These are phyloP conservation scores for Benthosema pterotum DNA, from an alignment of 2,797 vertebrate genomes.

Conservation along the genomic window DNA sequence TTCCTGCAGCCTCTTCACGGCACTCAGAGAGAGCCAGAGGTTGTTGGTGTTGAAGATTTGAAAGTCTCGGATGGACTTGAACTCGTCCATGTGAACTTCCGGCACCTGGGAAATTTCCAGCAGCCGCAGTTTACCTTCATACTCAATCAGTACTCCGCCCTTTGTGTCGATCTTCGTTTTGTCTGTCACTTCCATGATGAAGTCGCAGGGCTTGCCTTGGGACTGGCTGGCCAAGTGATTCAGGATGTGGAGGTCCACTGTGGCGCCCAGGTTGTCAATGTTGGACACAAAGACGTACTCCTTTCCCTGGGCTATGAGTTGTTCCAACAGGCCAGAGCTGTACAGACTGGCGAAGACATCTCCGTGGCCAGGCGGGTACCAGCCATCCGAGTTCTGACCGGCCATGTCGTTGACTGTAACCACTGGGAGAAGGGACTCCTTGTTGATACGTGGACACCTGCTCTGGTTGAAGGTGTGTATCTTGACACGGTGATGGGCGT, in stretches of 20 bases:
- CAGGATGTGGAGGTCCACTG: constrained; percentile 94
- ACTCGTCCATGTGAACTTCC: constrained; percentile 94
- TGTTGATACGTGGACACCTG: constrained; percentile 96
- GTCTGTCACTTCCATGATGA: constrained; percentile 98
- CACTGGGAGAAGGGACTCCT: constrained; percentile 93
- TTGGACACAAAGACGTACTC: constrained; percentile 98
- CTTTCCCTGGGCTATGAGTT: constrained; percentile 88
- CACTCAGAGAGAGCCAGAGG: constrained; percentile 93
- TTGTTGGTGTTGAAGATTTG: constrained; percentile 99
- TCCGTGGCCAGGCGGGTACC: constrained; percentile 96
- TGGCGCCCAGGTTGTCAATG: constrained; percentile 97
- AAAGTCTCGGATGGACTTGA: constrained; percentile 98
- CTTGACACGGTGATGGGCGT: constrained; percentile 80
- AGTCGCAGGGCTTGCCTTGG: constrained; percentile 91
- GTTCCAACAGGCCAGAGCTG: constrained; percentile 92
- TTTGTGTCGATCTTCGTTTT: constrained; percentile 96
- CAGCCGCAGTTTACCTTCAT: constrained; percentile 91
- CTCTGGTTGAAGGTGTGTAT: constrained; percentile 82
- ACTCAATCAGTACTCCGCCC: constrained; percentile 96
- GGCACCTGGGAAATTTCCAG: constrained; percentile 98
- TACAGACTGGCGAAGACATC: constrained; percentile 94
- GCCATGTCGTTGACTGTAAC: constrained; percentile 84
- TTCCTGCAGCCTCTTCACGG: constrained; percentile 91
- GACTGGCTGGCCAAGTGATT: constrained; percentile 93
- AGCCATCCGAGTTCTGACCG: constrained; percentile 89